Evolutionary conservation across 2,797 vertebrate species (phyloP), one percentile per base, ranked within the genome.

Genomic region (Phaenicophaeus curvirostris): DNA sequence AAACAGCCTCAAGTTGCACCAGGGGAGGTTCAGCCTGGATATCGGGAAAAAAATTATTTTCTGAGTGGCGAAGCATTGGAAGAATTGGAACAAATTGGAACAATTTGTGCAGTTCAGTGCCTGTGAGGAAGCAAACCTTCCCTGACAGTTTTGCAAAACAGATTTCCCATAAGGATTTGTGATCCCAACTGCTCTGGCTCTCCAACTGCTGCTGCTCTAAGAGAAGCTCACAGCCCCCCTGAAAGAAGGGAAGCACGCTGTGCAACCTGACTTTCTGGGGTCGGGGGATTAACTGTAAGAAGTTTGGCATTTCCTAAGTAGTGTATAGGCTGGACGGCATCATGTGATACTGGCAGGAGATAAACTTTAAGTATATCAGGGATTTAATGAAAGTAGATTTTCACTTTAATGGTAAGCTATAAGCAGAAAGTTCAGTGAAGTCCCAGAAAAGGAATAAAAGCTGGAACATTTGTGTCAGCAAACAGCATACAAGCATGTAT

Each of bases 371-470:
- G 77, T 71, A 33, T 87, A 83, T 25, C 35, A 20, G 69, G 87
- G 94, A 91, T 95, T 95, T 93, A 93, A 85, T 71, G 68, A 54
- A 96, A 94, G 82, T 91, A 84, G 95, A 96, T 95, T 97, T 87
- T 53, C 48, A 5, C 74, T 89, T 73, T 62, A 77, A 84, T 61
- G 54, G 62, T 33, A 74, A 95, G 73, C 61, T 84, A 35, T 90
- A 86, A 90, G 71, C 35, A 81, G 77, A 65, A 83, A 63, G 55
- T 79, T 87, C 84, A 71, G 39, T 57, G 11, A 67, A 81, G 77
- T 77, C 81, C 58, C 51, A 77, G 83, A 61, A 72, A 76, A 44
- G 30, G 53, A 92, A 41, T 80, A 91, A 95, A 51, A 91, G 69
- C 48, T 84, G 86, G 59, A 96, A 80, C 21, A 37, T 66, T 91